phyloP scores from a whole-genome alignment of 2,113 vertebrate genomes.

The Alectura lathami region DNA sequence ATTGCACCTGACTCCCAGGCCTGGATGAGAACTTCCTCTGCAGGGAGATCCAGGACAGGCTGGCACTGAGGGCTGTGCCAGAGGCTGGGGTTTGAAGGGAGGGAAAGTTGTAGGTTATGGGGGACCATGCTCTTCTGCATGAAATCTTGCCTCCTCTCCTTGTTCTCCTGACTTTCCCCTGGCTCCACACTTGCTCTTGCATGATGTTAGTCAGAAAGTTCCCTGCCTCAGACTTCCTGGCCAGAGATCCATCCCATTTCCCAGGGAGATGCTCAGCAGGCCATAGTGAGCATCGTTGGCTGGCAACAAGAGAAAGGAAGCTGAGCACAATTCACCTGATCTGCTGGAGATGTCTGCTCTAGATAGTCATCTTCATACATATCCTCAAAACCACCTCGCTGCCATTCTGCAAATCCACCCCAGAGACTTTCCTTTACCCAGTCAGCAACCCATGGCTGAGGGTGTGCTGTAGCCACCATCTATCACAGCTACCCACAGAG shows the following conservation, averaged over 20 bases:
- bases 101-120: background rate
- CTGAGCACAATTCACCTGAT: background rate
- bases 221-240: background rate
- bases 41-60: background rate
- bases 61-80: background rate
- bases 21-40: background rate
- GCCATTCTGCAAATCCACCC: background rate
- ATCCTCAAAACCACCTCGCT: background rate
- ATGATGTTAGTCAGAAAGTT: background rate
- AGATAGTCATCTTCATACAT: background rate
- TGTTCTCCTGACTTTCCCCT: background rate
- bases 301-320: background rate
- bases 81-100: background rate
- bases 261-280: background rate
- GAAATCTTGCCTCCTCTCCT: background rate
- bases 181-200: background rate
- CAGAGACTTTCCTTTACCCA: background rate
- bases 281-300: background rate
- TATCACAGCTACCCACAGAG: background rate
- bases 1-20: background rate
- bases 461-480: background rate
- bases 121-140: background rate
- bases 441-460: background rate
- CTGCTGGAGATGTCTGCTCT: background rate
- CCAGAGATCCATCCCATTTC: background rate